phyloP scores from a whole-genome alignment of 1,140 invertebrate genomes.

The Tetraneura akinire region DNA sequence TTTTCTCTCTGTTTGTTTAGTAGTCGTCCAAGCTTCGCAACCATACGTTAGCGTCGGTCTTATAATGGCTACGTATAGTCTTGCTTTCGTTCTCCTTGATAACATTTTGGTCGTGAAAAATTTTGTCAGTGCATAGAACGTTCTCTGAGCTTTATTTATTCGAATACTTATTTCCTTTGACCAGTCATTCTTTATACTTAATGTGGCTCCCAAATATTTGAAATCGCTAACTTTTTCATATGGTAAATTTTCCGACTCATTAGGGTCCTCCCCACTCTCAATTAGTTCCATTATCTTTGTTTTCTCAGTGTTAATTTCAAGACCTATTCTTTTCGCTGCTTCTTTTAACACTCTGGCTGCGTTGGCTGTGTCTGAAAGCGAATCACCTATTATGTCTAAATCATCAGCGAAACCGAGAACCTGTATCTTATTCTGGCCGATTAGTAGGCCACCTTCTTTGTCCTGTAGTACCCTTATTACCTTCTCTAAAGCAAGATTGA shows the following conservation, averaged over 20 bases:
- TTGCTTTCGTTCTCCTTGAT: neutral
- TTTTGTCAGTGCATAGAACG: neutral
- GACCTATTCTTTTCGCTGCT: neutral
- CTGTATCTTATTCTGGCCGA: too few relatives aligned
- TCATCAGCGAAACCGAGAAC: too few relatives aligned
- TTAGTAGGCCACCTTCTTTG: too few relatives aligned
- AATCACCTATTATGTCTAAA: too few relatives aligned
- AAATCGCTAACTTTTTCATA: neutral
- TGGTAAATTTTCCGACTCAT: neutral
- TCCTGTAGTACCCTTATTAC: too few relatives aligned
- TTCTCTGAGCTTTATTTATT: neutral
- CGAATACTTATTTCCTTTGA: neutral
- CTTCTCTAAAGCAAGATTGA: too few relatives aligned
- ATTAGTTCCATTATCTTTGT: neutral
- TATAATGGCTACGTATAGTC: constrained; percentile 2
- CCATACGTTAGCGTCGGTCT: constrained; percentile 1
- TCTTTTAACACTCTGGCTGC: neutral
- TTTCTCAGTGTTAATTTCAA: neutral
- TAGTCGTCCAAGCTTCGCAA: neutral
- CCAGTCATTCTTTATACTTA: neutral
- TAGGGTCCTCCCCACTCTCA: neutral
- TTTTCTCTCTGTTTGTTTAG: neutral
- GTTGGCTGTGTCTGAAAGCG: neutral
- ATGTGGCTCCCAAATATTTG: neutral
- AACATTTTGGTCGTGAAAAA: neutral